Conservation (phyloP, 2,888 invertebrate species). For the Bursaphelenchus okinawaensis region DNA sequence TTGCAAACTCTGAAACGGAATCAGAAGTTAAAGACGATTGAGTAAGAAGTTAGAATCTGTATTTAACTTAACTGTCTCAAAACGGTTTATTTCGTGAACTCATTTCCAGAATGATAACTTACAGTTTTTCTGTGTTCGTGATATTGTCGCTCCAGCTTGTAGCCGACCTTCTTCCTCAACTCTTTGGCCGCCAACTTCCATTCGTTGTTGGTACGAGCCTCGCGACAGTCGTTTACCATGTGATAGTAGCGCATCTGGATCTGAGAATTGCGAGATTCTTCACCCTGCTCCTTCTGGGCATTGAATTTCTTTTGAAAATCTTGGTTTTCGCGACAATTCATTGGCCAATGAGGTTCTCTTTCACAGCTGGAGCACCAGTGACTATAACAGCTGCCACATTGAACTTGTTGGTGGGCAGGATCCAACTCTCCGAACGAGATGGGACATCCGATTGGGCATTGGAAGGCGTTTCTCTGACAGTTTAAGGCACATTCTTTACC, state of each 20-base stretch:
- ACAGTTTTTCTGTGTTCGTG: slow-evolving; percentile 28
- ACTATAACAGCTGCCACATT: slow-evolving; percentile 28
- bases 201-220: slow-evolving; percentile 20
- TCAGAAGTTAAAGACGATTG: not conserved
- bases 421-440: not conserved
- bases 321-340: slow-evolving; percentile 31
- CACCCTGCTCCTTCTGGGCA: slow-evolving; percentile 20
- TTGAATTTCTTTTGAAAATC: slow-evolving; percentile 35
- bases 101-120: slow-evolving; percentile 13
- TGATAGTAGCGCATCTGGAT: slow-evolving; percentile 27
- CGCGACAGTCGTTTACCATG: slow-evolving; percentile 25
- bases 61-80: too few species aligned
- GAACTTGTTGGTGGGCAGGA: slow-evolving; percentile 8
- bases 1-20: slow-evolving; percentile 27
- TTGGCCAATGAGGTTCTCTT: slow-evolving; percentile 40
- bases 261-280: slow-evolving; percentile 13
- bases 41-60: not conserved
- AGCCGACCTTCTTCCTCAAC: slow-evolving; percentile 22
- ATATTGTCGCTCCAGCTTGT: slow-evolving; percentile 24
- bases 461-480: not conserved
- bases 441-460: slow-evolving; percentile 8
- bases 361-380: slow-evolving; percentile 38
- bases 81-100: not conserved
- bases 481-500: not conserved
- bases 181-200: slow-evolving; percentile 32